Evolutionary conservation across 2,888 invertebrate genomes (phyloP).

Genomic region (Drosophila parthenogenetica): DNA sequence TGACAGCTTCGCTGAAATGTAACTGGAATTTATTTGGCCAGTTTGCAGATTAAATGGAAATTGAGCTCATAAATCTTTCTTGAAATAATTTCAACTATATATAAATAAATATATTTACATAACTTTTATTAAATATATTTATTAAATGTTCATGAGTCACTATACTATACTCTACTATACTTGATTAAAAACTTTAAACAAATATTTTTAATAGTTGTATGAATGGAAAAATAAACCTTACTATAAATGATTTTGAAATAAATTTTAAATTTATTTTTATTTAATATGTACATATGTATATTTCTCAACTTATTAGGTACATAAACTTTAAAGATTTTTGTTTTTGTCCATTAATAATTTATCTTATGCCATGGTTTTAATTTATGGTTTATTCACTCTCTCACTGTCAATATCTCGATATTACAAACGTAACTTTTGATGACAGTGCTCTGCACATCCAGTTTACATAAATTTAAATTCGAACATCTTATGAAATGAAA

Average conservation of each 20-base stretch:
- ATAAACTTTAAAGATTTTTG: too few species aligned
- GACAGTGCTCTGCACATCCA: constrained; percentile 10
- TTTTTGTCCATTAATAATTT: not conserved
- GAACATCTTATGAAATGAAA: constrained; percentile 21
- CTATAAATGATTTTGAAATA: too few species aligned
- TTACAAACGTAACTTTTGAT: constrained; percentile 55
- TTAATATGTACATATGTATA: too few species aligned
- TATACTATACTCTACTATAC: too few species aligned
- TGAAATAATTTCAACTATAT: not conserved
- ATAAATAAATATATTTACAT: not conserved
- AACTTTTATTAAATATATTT: not conserved
- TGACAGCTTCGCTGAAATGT: constrained; percentile 55
- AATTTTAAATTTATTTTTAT: too few species aligned
- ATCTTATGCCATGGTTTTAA: not conserved
- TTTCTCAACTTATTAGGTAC: too few species aligned
- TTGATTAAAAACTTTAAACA: too few species aligned
- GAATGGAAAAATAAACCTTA: too few species aligned
- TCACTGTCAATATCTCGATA: constrained; percentile 38
- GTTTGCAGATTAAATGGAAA: constrained; percentile 37
- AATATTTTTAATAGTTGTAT: too few species aligned
- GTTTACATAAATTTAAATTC: constrained; percentile 34
- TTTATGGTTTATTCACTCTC: constrained; percentile 16
- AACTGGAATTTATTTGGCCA: constrained; percentile 63
- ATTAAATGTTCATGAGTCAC: too few species aligned
- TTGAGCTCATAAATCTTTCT: constrained; percentile 9